These are phyloP conservation scores for Acestrorhynchus altus DNA, from an alignment of 2,797 vertebrate species.

Conservation along the genomic window DNA sequence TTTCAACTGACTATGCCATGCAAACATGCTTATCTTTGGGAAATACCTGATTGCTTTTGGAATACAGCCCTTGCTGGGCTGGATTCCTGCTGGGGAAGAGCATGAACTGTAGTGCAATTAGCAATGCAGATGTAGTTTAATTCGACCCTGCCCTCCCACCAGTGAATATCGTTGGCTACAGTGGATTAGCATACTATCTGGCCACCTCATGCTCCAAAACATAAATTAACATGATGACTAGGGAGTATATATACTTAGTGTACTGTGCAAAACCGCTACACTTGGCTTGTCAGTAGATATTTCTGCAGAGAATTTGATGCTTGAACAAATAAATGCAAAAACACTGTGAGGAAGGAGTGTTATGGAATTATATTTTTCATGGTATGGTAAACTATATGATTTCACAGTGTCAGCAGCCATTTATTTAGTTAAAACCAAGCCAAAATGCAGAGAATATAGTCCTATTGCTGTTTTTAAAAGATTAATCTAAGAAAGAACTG, in stretches of 20 bases:
- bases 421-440: too few relatives aligned
- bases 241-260: background rate
- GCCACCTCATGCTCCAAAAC: conserved; percentile 27
- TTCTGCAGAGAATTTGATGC: background rate
- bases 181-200: conserved; percentile 52
- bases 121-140: conserved; percentile 60
- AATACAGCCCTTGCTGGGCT: conserved; percentile 32
- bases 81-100: conserved; percentile 52
- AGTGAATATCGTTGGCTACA: conserved; percentile 32
- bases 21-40: conserved; percentile 22
- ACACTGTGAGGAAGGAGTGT: too few relatives aligned
- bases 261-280: conserved; percentile 6
- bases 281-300: conserved; percentile 37
- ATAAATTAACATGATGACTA: background rate
- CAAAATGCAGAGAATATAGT: too few relatives aligned
- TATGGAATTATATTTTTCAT: too few relatives aligned
- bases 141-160: conserved; percentile 52
- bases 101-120: conserved; percentile 60
- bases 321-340: background rate
- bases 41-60: conserved; percentile 16
- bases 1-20: background rate
- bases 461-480: too few relatives aligned
- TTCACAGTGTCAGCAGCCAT: too few relatives aligned
- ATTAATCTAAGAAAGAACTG: too few relatives aligned
- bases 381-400: too few relatives aligned